phyloP scores from a whole-genome alignment of 2,888 invertebrate species.

The Agonopterix heracliana region DNA sequence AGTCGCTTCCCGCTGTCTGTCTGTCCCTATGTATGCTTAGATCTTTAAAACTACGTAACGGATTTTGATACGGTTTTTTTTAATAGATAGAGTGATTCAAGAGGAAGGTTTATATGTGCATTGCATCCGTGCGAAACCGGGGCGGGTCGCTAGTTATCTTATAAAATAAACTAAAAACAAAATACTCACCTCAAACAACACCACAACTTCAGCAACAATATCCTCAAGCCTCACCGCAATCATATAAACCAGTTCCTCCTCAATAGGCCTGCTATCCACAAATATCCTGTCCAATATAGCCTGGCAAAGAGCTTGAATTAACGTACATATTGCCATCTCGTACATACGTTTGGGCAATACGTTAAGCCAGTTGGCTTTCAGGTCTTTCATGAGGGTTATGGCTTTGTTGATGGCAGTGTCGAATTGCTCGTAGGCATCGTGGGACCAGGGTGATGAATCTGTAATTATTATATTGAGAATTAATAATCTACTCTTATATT shows the following conservation, averaged over 20 bases:
- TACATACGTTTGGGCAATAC: slow-evolving; percentile 56
- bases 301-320: slow-evolving; percentile 48
- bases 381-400: slow-evolving; percentile 40
- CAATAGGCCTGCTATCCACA: slow-evolving; percentile 39
- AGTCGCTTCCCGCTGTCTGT: no score
- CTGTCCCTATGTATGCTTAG: no score
- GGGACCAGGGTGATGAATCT: slow-evolving; percentile 45
- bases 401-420: slow-evolving; percentile 53
- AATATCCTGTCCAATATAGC: slow-evolving; percentile 46
- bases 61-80: no score
- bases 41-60: no score
- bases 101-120: no score
- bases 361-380: slow-evolving; percentile 44
- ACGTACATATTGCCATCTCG: slow-evolving; percentile 46
- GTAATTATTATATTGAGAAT: slow-evolving; percentile 11
- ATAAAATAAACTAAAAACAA: not conserved
- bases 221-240: slow-evolving; percentile 47
- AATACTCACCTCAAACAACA: slow-evolving; percentile 49
- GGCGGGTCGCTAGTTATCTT: no score
- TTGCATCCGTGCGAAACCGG: no score
- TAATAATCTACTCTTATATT: no score
- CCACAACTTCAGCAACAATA: slow-evolving; percentile 31
- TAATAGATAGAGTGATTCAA: no score
- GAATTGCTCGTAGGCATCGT: slow-evolving; percentile 48
- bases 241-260: slow-evolving; percentile 52